A percentile compares a stretch with the other conserved stretches of the same genome.
phyloP scores from a whole-genome alignment of 2,888 invertebrate genomes.

The Chrysodeixis includens region DNA sequence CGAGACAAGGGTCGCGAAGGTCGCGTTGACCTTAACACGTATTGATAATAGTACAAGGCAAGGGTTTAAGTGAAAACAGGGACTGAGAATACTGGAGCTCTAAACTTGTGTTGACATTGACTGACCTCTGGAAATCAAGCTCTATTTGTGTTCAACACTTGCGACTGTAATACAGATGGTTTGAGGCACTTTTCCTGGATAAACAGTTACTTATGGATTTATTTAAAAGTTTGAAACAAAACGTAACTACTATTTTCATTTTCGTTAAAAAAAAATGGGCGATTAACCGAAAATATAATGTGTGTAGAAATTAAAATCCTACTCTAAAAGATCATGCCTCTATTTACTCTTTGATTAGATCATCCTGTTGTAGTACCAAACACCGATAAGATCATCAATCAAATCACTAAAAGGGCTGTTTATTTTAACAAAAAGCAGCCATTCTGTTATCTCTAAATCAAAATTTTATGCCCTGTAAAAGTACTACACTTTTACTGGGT shows the following conservation, averaged over 20 bases:
- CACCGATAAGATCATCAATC: neutral
- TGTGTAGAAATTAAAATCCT: no score
- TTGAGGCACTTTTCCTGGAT: neutral
- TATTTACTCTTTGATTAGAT: neutral
- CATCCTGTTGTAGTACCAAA: neutral
- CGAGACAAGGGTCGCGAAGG: slow-evolving; percentile 54
- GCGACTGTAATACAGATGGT: neutral
- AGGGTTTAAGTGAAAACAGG: slow-evolving; percentile 43
- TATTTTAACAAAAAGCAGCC: neutral
- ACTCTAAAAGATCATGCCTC: no score
- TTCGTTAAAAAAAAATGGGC: no score
- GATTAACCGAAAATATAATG: no score
- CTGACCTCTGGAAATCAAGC: slow-evolving; percentile 36
- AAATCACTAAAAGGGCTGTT: neutral
- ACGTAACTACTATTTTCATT: no score
- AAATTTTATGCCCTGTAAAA: slow-evolving; percentile 2
- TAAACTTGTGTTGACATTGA: slow-evolving; percentile 50
- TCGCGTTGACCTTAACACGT: slow-evolving; percentile 51
- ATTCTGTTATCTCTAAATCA: neutral
- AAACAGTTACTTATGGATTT: no score
- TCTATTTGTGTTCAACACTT: slow-evolving; percentile 23
- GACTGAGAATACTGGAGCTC: slow-evolving; percentile 18
- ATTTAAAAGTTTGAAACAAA: no score
- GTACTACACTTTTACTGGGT: neutral
- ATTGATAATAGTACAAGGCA: slow-evolving; percentile 52